phyloP scores from a whole-genome alignment of 2,888 invertebrate genomes.

The Trichogramma evanescens region DNA sequence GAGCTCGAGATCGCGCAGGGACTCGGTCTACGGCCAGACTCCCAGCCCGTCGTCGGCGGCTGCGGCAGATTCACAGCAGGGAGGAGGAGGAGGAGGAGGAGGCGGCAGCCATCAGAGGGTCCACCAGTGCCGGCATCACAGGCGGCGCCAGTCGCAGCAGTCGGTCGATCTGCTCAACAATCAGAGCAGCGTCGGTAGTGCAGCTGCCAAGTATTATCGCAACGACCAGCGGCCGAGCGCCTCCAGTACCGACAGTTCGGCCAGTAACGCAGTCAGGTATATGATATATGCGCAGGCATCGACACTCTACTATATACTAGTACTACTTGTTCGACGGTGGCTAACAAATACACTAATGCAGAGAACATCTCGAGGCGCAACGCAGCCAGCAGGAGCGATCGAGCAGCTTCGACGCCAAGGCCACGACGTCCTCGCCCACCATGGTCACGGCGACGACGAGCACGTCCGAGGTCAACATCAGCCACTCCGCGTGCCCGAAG shows the following conservation, averaged over 20 bases:
- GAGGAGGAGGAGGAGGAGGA: background rate
- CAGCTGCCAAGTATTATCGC: slow-evolving; percentile 51
- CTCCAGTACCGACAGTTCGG: slow-evolving; percentile 55
- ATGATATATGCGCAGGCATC: background rate
- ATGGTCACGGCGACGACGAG: slow-evolving; percentile 74
- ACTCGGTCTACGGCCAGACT: slow-evolving; percentile 50
- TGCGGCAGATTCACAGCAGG: too few species aligned
- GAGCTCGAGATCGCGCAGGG: slow-evolving; percentile 63
- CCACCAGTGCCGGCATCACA: slow-evolving; percentile 42
- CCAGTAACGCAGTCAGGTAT: slow-evolving; percentile 41
- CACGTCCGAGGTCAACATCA: slow-evolving; percentile 30
- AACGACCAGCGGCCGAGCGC: slow-evolving; percentile 65
- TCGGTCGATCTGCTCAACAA: slow-evolving; percentile 32
- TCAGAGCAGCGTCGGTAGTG: slow-evolving; percentile 27
- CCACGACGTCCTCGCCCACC: slow-evolving; percentile 74
- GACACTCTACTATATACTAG: background rate
- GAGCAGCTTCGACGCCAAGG: slow-evolving; percentile 35
- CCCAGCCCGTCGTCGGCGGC: slow-evolving; percentile 23
- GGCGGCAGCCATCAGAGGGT: slow-evolving; percentile 31
- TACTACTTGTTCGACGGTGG: background rate
- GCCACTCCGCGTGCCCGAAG: background rate
- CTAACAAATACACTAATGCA: slow-evolving; percentile 21
- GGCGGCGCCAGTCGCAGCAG: slow-evolving; percentile 44
- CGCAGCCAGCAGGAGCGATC: slow-evolving; percentile 33
- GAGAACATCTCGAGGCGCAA: slow-evolving; percentile 41